phyloP scores from a whole-genome alignment of 2,888 invertebrate species.

The Mythimna impura region DNA sequence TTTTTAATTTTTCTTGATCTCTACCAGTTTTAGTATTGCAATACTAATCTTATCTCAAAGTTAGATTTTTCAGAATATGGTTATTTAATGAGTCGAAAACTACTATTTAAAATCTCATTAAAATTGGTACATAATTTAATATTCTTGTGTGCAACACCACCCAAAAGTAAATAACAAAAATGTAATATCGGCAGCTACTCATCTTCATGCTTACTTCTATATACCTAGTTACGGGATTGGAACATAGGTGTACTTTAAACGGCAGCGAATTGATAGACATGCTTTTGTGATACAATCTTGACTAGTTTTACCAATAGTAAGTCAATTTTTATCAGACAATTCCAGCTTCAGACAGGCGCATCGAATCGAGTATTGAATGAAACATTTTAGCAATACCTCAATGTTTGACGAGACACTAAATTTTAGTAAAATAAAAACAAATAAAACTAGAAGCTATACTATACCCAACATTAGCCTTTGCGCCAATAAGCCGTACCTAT shows the following conservation, averaged over 20 bases:
- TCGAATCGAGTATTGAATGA: no score
- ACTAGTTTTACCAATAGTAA: conserved; percentile 1
- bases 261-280: not conserved
- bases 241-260: not conserved
- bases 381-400: not conserved
- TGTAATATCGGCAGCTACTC: conserved; percentile 25
- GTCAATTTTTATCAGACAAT: conserved; percentile 1
- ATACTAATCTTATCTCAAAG: conserved; percentile 20
- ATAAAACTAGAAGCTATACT: not conserved
- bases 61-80: not conserved
- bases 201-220: conserved; percentile 1
- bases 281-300: not conserved
- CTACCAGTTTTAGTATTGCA: conserved; percentile 16
- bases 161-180: not conserved
- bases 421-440: conserved; percentile 1
- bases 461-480: conserved; percentile 6
- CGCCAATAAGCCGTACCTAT: conserved; percentile 10
- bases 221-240: not conserved
- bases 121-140: not conserved
- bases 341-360: not conserved
- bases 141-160: conserved; percentile 27
- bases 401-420: no score
- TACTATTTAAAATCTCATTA: conserved; percentile 30
- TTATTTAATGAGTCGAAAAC: conserved; percentile 4
- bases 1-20: conserved; percentile 33